Percentiles rank a stretch among this genome's conserved stretches.
Conservation (phyloP, 2,888 invertebrate species). For the Lochmaea crataegi region DNA sequence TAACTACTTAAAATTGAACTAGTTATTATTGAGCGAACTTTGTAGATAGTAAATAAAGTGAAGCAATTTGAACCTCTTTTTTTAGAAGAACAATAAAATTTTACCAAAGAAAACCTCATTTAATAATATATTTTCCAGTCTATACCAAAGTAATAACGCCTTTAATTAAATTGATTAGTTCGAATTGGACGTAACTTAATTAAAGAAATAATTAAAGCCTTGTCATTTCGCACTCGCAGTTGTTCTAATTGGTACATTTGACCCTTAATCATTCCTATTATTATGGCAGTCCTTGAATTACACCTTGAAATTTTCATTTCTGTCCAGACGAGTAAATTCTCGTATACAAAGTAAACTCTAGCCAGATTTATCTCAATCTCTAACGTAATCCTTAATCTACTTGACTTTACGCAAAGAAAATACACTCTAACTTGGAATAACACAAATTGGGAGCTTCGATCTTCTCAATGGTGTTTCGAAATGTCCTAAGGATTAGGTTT, state of each 20-base stretch:
- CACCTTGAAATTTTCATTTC: conserved; percentile 2
- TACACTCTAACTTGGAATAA: not conserved
- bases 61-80: too few relatives aligned
- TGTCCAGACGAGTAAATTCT: not conserved
- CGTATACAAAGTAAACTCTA: too few relatives aligned
- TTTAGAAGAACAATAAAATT: too few relatives aligned
- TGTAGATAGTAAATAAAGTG: too few relatives aligned
- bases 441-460: conserved; percentile 4
- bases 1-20: not conserved
- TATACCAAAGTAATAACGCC: not conserved
- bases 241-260: conserved; percentile 10
- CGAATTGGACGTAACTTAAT: conserved; percentile 21
- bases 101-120: too few relatives aligned
- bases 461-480: conserved; percentile 1
- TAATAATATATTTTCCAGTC: not conserved
- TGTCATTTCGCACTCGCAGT: conserved; percentile 6
- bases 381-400: not conserved
- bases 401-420: not conserved
- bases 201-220: conserved; percentile 22
- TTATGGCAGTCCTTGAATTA: not conserved
- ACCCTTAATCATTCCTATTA: conserved; percentile 3
- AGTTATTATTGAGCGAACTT: too few relatives aligned
- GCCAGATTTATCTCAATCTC: too few relatives aligned
- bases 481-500: conserved; percentile 21
- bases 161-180: conserved; percentile 8